A percentile compares a stretch with the other conserved stretches of the same genome.
Evolutionary conservation across 2,888 invertebrate genomes (phyloP).

Genomic region (Lasius platythorax): DNA sequence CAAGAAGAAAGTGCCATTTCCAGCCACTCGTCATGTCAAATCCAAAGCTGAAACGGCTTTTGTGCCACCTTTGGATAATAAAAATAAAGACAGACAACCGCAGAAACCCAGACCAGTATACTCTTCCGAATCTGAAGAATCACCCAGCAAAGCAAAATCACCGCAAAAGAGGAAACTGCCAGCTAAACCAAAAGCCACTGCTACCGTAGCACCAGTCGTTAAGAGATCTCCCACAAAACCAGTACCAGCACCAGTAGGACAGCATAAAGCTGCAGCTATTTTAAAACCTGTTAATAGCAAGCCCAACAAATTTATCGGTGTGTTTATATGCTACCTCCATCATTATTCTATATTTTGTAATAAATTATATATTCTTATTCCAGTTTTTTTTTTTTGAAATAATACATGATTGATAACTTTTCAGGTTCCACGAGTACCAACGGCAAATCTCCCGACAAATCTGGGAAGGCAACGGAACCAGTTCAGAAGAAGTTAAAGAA

Average conservation of each 20-base stretch:
- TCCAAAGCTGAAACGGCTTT: constrained; percentile 78
- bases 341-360: background rate
- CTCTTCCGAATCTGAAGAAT: constrained; percentile 84
- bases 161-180: constrained; percentile 87
- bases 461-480: constrained; percentile 77
- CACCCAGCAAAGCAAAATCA: constrained; percentile 81
- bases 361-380: background rate
- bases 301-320: constrained; percentile 79
- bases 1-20: constrained; percentile 79
- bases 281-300: constrained; percentile 82
- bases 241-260: constrained; percentile 68
- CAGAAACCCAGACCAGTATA: constrained; percentile 80
- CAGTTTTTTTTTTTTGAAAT: background rate
- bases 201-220: constrained; percentile 87
- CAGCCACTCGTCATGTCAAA: constrained; percentile 79
- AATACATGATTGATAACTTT: constrained; percentile 2
- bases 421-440: constrained; percentile 60
- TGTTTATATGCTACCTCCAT: constrained; percentile 37
- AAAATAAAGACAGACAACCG: constrained; percentile 80
- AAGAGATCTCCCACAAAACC: constrained; percentile 87
- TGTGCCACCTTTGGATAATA: constrained; percentile 75
- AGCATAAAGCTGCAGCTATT: constrained; percentile 79
- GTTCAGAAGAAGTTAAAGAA: constrained; percentile 88
- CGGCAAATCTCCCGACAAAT: constrained; percentile 76
- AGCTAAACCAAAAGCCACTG: constrained; percentile 89